Evolutionary conservation across 2,797 vertebrate genomes (phyloP).

Genomic region (Glyptemys insculpta): DNA sequence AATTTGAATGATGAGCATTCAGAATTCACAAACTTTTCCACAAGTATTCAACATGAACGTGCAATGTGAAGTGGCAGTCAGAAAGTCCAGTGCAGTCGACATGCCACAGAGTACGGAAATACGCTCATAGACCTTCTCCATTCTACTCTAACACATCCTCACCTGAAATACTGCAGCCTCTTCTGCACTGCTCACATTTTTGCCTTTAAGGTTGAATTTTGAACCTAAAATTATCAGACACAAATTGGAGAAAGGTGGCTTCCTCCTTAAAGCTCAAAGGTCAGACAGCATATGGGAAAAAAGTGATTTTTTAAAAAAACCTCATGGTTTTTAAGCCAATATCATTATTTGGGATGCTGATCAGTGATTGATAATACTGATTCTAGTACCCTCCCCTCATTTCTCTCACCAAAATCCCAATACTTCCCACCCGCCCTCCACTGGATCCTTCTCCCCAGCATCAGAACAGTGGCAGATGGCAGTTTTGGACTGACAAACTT

Average conservation of each 20-base stretch:
- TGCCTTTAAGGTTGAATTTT: neutral
- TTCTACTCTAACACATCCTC: rapidly evolving
- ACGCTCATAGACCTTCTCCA: neutral
- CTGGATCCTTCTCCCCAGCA: neutral
- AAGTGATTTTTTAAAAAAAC: neutral
- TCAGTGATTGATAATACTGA: neutral
- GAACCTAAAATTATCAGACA: neutral
- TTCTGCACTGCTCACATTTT: neutral
- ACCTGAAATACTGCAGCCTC: neutral
- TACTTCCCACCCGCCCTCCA: neutral
- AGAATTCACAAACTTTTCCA: no score
- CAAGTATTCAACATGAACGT: neutral
- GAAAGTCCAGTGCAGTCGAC: neutral
- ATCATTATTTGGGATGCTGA: neutral
- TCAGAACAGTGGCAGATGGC: neutral
- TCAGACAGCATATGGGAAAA: neutral
- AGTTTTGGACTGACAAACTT: neutral
- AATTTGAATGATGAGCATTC: no score
- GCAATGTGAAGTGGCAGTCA: neutral
- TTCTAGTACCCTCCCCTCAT: neutral
- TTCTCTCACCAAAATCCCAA: neutral
- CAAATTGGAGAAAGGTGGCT: no score
- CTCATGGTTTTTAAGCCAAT: neutral
- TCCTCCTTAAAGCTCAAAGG: neutral
- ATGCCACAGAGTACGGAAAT: no score